Conservation (phyloP, 1,140 invertebrate genomes). For the Belonocnema kinseyi region DNA sequence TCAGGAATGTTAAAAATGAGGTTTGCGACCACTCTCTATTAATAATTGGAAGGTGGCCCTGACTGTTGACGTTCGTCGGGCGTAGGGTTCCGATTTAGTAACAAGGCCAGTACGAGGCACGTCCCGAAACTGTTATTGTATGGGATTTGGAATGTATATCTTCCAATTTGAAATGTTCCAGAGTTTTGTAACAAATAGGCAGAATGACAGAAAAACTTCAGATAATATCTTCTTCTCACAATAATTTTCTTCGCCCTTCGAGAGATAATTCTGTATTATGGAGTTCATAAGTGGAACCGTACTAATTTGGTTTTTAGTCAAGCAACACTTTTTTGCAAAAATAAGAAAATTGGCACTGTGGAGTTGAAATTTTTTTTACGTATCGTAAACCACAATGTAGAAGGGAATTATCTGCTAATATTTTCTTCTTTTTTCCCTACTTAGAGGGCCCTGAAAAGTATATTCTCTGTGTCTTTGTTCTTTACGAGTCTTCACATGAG, state of each 20-base stretch:
- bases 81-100: too few relatives aligned
- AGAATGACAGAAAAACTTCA: too few relatives aligned
- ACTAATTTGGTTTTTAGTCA: conserved; percentile 22
- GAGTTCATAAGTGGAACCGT: background rate
- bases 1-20: too few relatives aligned
- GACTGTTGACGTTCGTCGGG: too few relatives aligned
- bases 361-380: background rate
- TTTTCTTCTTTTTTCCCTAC: conserved; percentile 19
- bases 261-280: background rate
- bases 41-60: too few relatives aligned
- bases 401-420: conserved; percentile 13
- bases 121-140: too few relatives aligned
- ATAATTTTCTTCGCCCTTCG: conserved; percentile 9
- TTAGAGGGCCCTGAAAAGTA: conserved; percentile 27
- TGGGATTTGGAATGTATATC: too few relatives aligned
- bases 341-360: conserved; percentile 22
- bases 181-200: too few relatives aligned
- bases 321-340: background rate
- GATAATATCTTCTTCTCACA: too few relatives aligned
- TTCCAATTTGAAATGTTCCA: too few relatives aligned
- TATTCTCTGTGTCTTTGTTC: conserved; percentile 26
- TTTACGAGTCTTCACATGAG: conserved; percentile 18
- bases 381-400: conserved; percentile 24
- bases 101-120: too few relatives aligned
- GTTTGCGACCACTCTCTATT: too few relatives aligned